Base-by-base conservation (phyloP, 2,888 invertebrate genomes). In the Pammene fasciana region DNA sequence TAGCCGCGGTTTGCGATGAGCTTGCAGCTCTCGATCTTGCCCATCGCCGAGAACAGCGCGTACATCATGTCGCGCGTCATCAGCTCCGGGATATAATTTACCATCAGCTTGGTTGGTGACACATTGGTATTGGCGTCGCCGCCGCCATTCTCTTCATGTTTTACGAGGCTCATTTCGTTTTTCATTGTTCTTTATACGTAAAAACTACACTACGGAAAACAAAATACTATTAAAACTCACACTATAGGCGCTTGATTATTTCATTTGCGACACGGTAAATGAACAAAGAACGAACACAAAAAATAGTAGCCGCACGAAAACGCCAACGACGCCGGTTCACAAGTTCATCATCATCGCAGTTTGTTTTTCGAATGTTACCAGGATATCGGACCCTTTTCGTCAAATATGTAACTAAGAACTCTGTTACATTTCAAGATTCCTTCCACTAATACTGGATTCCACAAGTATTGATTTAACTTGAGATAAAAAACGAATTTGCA, bases 61-160 rank as follows among this genome's bases (percentile, higher is more conserved):
- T 92, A 93, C 93, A 93, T 93, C 92, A 92, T 93, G 75, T 93
- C 93, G 74, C 92, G 89, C 83, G 92, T 93, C 93, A 93, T 93
- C 85, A 92, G 77, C 81, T 93, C 93, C 65, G 93, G 93, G 77
- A 93, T 93, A 82, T 93, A 93, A 86, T 93, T 93, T 82, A 93
- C 93, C 93, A 93, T 93, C 87, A 93, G 92, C 86, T 93, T 93
- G 80, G 93, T 93, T 81, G 92, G 90, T 88, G 93, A 93, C 93
- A 93, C 92, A 91, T 92, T 93, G 86, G 84, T 85, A 67, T 61
- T 86, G 78, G 90, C 92, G 90, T 90, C 93, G 87, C 91, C 93
- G 90, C 92, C 92, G 92, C 92, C 93, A 91, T 93, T 93, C 92
- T 93, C 93, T 68, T 68, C 68, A 52, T 14, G 38, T 68, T 68